phyloP scores from a whole-genome alignment of 2,888 invertebrate species.

The Agrotis ipsilon region DNA sequence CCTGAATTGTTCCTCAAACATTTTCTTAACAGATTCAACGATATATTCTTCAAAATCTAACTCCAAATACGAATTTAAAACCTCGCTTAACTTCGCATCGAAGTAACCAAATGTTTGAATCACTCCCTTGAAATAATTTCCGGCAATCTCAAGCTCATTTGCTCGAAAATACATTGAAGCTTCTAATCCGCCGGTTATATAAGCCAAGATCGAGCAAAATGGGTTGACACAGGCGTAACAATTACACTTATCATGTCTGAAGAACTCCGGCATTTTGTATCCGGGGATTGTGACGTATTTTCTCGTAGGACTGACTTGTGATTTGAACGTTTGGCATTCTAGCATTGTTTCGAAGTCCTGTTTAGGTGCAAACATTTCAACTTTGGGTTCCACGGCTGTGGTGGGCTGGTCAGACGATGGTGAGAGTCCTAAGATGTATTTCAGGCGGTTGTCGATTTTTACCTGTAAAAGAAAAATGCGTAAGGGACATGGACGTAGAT shows the following conservation, averaged over 20 bases:
- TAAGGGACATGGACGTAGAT: not conserved
- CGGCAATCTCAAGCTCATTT: conserved; percentile 77
- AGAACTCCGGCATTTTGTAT: conserved; percentile 74
- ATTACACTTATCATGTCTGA: conserved; percentile 73
- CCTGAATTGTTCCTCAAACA: conserved; percentile 66
- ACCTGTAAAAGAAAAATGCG: conserved; percentile 66
- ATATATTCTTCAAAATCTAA: conserved; percentile 69
- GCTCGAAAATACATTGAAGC: conserved; percentile 78
- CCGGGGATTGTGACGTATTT: conserved; percentile 70
- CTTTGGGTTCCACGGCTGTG: conserved; percentile 36
- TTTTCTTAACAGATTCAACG: conserved; percentile 65
- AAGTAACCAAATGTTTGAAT: conserved; percentile 67
- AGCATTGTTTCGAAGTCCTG: conserved; percentile 80
- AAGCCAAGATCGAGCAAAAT: conserved; percentile 67
- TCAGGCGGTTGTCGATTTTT: conserved; percentile 81
- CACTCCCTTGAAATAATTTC: conserved; percentile 80
- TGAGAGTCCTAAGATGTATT: conserved; percentile 78
- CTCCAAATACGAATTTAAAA: conserved; percentile 50
- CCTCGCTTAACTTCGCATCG: conserved; percentile 67
- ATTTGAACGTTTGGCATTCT: conserved; percentile 71
- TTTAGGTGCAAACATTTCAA: conserved; percentile 69
- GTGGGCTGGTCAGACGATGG: conserved; percentile 66
- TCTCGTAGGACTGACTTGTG: conserved; percentile 72
- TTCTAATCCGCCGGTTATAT: conserved; percentile 73
- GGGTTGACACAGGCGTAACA: conserved; percentile 79